Evolutionary conservation across 2,888 invertebrate species (phyloP), one percentile per base, ranked within the genome.

Genomic region (Lasioglossum leucozonium): DNA sequence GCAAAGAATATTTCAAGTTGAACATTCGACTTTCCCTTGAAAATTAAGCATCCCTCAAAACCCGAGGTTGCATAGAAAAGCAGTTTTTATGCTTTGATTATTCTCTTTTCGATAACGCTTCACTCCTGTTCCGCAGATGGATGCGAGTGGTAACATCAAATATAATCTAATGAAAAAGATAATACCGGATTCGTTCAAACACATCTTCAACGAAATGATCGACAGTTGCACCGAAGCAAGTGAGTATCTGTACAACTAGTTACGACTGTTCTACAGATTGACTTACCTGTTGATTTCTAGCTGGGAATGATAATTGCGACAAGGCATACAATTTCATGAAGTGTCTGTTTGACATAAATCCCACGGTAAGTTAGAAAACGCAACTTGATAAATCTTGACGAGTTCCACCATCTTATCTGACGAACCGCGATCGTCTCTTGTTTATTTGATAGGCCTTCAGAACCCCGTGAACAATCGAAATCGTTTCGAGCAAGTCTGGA

Each of bases 281-380:
- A 65, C 65, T 37, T 8, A 65, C 65, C 30, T 34, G 37, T 65
- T 22, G 34, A 34, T 3, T 73, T 91, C 55, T 79, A 94, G 94
- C 86, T 73, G 92, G 92, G 30, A 74, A 77, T 0, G 92, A 95
- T 74, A 79, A 89, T 18, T 95, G 94, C 77, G 92, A 93, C 0
- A 82, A 87, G 34, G 88, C 93, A 1, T 91, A 83, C 62, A 92
- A 93, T 37, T 84, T 94, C 40, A 91, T 92, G 76, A 91, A 91
- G 44, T 95, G 95, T 86, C 88, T 93, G 85, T 93, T 90, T 79
- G 77, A 90, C 5, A 82, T 88, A 2, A 91, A 92, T 88, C 93
- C 94, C 2, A 86, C 89, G 86, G 94, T 94, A 89, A 84, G 86
- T 88, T 42, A 11, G 34, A 8, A 4, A 18, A 44, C 5, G 0